Percentiles rank a stretch among this genome's conserved stretches.
These are phyloP conservation scores for Lycophotia porphyrea DNA, from an alignment of 2,888 invertebrate genomes.

Conservation along the genomic window DNA sequence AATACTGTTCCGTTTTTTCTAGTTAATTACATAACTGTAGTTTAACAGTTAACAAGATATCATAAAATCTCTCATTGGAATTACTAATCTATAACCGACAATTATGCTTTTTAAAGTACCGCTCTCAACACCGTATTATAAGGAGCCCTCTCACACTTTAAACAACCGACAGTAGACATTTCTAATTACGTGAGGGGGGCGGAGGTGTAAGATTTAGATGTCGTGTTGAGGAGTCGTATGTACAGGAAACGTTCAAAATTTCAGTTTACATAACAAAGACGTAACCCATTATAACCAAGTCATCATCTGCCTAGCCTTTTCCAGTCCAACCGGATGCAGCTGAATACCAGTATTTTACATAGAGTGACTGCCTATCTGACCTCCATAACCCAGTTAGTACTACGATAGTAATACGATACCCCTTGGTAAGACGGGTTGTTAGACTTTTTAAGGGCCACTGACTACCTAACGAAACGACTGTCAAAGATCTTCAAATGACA, in stretches of 20 bases:
- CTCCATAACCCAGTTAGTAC: too few relatives aligned
- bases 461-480: too few relatives aligned
- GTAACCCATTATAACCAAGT: neutral
- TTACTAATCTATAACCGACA: conserved; percentile 28
- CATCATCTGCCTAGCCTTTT: too few relatives aligned
- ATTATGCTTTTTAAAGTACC: conserved; percentile 20
- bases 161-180: neutral
- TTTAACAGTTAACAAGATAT: conserved; percentile 37
- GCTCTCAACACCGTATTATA: neutral
- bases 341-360: too few relatives aligned
- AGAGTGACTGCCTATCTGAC: too few relatives aligned
- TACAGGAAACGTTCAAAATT: neutral
- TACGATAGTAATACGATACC: too few relatives aligned
- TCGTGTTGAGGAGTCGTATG: neutral
- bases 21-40: conserved; percentile 56
- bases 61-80: conserved; percentile 42
- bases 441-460: too few relatives aligned
- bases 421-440: too few relatives aligned
- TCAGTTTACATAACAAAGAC: neutral
- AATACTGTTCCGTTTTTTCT: conserved; percentile 27
- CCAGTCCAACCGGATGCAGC: too few relatives aligned
- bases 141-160: neutral
- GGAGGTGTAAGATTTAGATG: neutral
- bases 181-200: neutral
- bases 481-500: too few relatives aligned